phyloP scores from a whole-genome alignment of 2,797 vertebrate genomes.

The Phoebastria nigripes region DNA sequence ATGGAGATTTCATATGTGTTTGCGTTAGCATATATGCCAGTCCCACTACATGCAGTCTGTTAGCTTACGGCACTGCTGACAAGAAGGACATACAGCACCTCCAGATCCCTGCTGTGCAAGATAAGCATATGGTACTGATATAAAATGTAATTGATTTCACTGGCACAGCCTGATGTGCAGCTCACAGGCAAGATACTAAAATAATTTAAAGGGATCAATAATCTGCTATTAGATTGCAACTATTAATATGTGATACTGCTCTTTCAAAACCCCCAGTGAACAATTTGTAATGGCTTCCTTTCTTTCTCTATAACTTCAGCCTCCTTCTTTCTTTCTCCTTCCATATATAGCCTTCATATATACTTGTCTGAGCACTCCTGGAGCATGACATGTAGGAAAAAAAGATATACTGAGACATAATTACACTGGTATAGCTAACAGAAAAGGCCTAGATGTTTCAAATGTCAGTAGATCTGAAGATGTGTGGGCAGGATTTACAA shows the following conservation, averaged over 20 bases:
- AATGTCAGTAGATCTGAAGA: conserved; percentile 61
- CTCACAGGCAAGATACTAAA: background rate
- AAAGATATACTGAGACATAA: conserved; percentile 37
- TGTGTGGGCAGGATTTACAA: conserved; percentile 63
- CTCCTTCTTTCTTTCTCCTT: conserved; percentile 26
- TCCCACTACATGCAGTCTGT: background rate
- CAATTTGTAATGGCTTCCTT: conserved; percentile 16
- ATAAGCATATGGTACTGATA: background rate
- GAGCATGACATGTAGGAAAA: conserved; percentile 11
- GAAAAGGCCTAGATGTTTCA: conserved; percentile 61
- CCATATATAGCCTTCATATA: background rate
- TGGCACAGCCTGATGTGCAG: background rate
- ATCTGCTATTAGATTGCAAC: background rate
- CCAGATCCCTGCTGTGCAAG: background rate
- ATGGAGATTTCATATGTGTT: background rate
- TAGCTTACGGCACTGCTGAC: background rate
- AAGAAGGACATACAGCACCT: background rate
- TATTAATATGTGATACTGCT: background rate
- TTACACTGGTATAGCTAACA: conserved; percentile 23
- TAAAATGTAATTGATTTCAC: conserved; percentile 23
- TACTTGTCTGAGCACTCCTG: conserved; percentile 8
- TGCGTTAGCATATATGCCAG: background rate
- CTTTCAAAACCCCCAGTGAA: background rate
- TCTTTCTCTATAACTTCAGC: background rate
- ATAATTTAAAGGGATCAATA: background rate